phyloP scores from a whole-genome alignment of 1,140 invertebrate species.

The Nylanderia fulva region DNA sequence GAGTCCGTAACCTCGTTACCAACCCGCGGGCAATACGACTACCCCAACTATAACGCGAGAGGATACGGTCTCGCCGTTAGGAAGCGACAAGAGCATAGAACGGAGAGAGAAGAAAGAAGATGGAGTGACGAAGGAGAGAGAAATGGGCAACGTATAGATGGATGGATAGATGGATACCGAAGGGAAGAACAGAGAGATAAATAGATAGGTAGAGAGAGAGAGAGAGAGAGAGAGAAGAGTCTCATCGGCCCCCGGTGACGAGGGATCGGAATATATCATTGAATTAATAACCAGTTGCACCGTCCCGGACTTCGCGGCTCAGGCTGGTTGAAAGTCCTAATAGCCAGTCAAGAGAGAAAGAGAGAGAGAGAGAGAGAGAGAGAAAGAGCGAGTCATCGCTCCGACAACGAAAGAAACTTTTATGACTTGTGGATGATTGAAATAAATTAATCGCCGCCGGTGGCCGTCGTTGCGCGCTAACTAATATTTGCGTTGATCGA shows the following conservation, averaged over 20 bases:
- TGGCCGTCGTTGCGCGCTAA: constrained; percentile 47
- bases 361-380: constrained; percentile 8
- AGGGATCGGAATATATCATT: constrained; percentile 60
- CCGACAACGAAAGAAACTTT: constrained; percentile 57
- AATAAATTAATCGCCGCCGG: constrained; percentile 61
- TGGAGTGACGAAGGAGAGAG: neutral
- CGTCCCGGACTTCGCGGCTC: constrained; percentile 38
- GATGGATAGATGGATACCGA: constrained; percentile 49
- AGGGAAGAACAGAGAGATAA: constrained; percentile 28
- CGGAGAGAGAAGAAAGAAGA: constrained; percentile 24
- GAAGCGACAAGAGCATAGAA: constrained; percentile 35
- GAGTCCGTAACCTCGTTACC: constrained; percentile 85
- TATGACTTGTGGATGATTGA: constrained; percentile 58
- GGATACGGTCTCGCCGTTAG: constrained; percentile 66
- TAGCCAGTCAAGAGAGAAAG: constrained; percentile 44
- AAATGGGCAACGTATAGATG: constrained; percentile 23
- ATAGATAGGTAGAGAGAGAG: neutral
- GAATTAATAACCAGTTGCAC: constrained; percentile 66
- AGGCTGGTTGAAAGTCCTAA: constrained; percentile 52
- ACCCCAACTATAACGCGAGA: constrained; percentile 76
- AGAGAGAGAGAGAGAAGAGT: constrained; percentile 27
- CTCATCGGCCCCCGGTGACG: constrained; percentile 53
- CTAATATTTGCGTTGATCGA: constrained; percentile 45
- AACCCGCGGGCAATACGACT: constrained; percentile 79
- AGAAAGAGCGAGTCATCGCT: constrained; percentile 51